Percentiles rank a stretch among this genome's conserved stretches.
Conservation (phyloP, 2,888 invertebrate genomes). For the Notodonta dromedarius region DNA sequence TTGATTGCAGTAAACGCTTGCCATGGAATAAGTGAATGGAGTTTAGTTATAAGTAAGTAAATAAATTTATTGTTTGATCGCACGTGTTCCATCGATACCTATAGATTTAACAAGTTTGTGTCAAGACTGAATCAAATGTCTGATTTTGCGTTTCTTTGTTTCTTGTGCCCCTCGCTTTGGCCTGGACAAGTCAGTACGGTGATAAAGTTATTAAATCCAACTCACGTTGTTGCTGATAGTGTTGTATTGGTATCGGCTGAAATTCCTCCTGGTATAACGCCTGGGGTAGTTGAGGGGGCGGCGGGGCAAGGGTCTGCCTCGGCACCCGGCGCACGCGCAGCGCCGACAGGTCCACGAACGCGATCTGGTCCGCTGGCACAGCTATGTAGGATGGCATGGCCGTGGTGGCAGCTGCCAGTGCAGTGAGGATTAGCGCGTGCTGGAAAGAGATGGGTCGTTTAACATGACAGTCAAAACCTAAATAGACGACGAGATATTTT, state of each 20-base stretch:
- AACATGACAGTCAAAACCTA: slow-evolving; percentile 3
- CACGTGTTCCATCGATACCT: too few relatives aligned
- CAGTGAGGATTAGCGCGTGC: slow-evolving; percentile 59
- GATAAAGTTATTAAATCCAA: slow-evolving; percentile 13
- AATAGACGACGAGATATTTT: too few relatives aligned
- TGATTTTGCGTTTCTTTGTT: too few relatives aligned
- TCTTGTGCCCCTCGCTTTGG: too few relatives aligned
- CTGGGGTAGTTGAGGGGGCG: slow-evolving; percentile 47
- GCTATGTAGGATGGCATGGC: slow-evolving; percentile 85
- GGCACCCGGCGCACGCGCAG: slow-evolving; percentile 66
- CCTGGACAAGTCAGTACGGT: too few relatives aligned
- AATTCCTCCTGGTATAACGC: slow-evolving; percentile 63
- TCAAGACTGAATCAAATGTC: too few relatives aligned
- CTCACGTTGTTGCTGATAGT: slow-evolving; percentile 69
- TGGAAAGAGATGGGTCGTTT: slow-evolving; percentile 42
- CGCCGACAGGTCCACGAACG: slow-evolving; percentile 81
- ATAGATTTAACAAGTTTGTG: too few relatives aligned
- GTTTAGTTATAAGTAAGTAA: too few relatives aligned
- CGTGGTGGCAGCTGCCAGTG: slow-evolving; percentile 54
- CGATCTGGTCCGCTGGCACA: slow-evolving; percentile 85
- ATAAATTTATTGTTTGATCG: too few relatives aligned
- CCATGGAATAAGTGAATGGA: too few relatives aligned
- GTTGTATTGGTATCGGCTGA: slow-evolving; percentile 56
- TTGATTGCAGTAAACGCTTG: background rate
- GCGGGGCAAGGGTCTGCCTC: slow-evolving; percentile 64